Evolutionary conservation across 1,140 invertebrate genomes (phyloP), one percentile per base, ranked within the genome.

Genomic region (Trachymyrmex septentrionalis): DNA sequence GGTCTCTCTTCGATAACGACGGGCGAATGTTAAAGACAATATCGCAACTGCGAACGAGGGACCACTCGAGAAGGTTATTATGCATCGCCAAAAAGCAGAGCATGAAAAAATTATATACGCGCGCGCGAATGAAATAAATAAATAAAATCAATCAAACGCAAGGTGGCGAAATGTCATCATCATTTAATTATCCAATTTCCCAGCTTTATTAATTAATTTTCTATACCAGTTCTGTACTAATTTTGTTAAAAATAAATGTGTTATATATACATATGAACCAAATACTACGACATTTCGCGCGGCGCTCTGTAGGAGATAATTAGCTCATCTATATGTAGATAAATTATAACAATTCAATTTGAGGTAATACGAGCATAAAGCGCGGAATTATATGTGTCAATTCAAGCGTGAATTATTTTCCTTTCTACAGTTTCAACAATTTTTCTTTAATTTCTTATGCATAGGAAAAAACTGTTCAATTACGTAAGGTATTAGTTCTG

Each of bases 261-360:
- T 44, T 44, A 44, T 44, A 44, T 44, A 10, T 9, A 44, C 38
- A 10, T 44, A 44, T 44, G 38, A 44, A 44, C 38, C 10, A 44
- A 12, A 44, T 44, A 9, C 9, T 44, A 44, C 12, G 38, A 44
- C 38, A 44, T 44, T 44, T 44, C 9, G 38, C 38, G 38, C 38
- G 38, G 9, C 9, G 12, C 38, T 44, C 38, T 44, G 2, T 24
- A 16, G 12, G 6, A 16, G 44, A 69, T 69, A 69, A 69, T 69
- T 69, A 9, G n/a, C n/a, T 67, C n/a, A 0, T 44, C 66, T 21
- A 57, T 50, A 50, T 66, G 19, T 10, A 66, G 7, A 66, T 21
- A 69, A 69, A 69, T 69, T 14, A 69, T 24, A 69, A 44, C 3
- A 16, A 24, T 48, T 66, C 19, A 66, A 34, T 66, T 66, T 21